Evolutionary conservation across 2,797 vertebrate genomes (phyloP).

Genomic region (Tragelaphus eurycerus): DNA sequence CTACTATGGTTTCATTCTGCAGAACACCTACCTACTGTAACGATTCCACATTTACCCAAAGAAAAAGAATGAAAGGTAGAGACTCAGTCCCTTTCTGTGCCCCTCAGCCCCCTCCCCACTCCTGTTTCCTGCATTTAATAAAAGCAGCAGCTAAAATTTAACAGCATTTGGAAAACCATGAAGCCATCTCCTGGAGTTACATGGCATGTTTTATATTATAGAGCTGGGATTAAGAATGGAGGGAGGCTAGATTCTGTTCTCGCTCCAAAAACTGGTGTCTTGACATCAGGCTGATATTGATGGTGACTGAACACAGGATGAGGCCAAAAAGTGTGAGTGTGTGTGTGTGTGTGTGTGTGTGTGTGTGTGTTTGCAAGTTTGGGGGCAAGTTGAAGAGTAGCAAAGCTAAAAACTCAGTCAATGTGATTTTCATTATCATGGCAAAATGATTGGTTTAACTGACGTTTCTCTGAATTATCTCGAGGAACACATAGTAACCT

Average conservation of each 20-base stretch:
- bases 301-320: background rate
- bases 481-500: background rate
- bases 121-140: slow-evolving; percentile 38
- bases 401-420: background rate
- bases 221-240: background rate
- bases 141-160: slow-evolving; percentile 51
- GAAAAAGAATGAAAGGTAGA: background rate
- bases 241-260: background rate
- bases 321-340: background rate
- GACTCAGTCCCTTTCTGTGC: background rate
- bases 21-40: background rate
- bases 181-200: slow-evolving; percentile 46
- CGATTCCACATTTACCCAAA: background rate
- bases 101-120: background rate
- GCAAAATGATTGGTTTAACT: background rate
- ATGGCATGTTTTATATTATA: slow-evolving; percentile 42
- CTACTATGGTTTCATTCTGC: background rate
- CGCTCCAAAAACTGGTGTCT: background rate
- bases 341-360: no score
- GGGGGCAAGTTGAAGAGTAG: background rate
- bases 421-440: background rate
- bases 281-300: background rate
- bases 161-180: slow-evolving; percentile 44
- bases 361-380: background rate
- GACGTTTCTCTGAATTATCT: background rate